Evolutionary conservation across 2,888 invertebrate species (phyloP), one percentile per base, ranked within the genome.

Genomic region (Drosophila maculinotata): DNA sequence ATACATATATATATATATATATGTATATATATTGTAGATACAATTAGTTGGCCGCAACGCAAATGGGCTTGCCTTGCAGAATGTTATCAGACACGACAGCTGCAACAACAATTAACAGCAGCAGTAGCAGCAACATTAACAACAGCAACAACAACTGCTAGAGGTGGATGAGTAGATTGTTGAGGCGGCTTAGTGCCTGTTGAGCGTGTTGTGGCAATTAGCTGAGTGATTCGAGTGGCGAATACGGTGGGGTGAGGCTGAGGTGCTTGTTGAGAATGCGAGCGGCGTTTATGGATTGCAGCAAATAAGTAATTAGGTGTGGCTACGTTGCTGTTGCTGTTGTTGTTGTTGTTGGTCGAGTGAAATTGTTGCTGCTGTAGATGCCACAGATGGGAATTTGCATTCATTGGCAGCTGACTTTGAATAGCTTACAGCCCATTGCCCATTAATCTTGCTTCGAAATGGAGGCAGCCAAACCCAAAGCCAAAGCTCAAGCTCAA

Each of bases 401-500:
- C 68, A 71, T 71, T 71, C 68, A 71, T 71, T 71, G 71, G 59
- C 60, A 75, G 57, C 57, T 62, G 73, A 73, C 72, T 73, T 64
- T 64, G 74, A 64, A 73, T 73, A 49, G 73, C 69, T 73, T 73
- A 68, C 62, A 58, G 49, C 59, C 44, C 51, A 68, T 49, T 59
- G 74, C 71, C 74, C 79, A 81, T 81, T 81, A 79, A 84, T 81
- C 81, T 81, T 84, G 72, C 72, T 80, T 83, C 81, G 81, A 67
- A 77, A 51, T 39, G 62, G 35, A 56, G 65, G 65, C 65, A 54
- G 70, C 20, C 48, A 48, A 66, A 39, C 44, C 52, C 52, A 48
- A 66, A 39, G 48, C 52, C 52, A 38, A 62, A 59, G 63, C 65
- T 66, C 54, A 63, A 67, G 69, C 69, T 75, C 70, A 66, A 68